Evolutionary conservation across 2,797 vertebrate species (phyloP).

Genomic region (Heterohyrax brucei): DNA sequence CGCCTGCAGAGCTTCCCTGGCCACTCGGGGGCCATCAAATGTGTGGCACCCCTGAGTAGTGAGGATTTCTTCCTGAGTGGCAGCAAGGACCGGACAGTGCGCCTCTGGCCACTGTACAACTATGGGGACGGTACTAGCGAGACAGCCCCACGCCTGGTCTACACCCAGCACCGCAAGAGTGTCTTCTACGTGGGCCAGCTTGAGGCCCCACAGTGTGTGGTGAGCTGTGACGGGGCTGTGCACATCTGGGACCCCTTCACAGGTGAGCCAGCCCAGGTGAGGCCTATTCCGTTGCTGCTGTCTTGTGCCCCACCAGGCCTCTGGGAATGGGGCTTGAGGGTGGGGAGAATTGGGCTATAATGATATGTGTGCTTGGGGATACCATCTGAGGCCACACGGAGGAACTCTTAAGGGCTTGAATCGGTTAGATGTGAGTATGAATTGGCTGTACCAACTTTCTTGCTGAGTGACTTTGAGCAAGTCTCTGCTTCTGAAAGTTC

Average conservation of each 20-base stretch:
- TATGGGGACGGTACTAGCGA: slow-evolving; percentile 96
- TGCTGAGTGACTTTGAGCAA: not conserved
- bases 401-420: not conserved
- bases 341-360: not conserved
- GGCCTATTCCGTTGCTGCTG: not conserved
- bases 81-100: slow-evolving; percentile 98
- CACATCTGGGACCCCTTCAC: slow-evolving; percentile 99
- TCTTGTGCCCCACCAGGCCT: not conserved
- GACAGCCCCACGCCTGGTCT: slow-evolving; percentile 94
- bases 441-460: not conserved
- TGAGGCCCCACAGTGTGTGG: slow-evolving; percentile 96
- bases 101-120: slow-evolving; percentile 98
- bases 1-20: slow-evolving; percentile 97
- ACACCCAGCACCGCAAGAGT: slow-evolving; percentile 96
- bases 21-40: slow-evolving; percentile 96
- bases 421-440: not conserved
- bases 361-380: not conserved
- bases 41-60: slow-evolving; percentile 94
- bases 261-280: slow-evolving; percentile 90
- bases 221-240: slow-evolving; percentile 98
- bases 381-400: not conserved
- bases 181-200: slow-evolving; percentile 97
- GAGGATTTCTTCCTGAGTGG: slow-evolving; percentile 99
- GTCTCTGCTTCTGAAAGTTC: not conserved
- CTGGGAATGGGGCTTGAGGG: not conserved